Conservation (phyloP, 2,113 vertebrate genomes). For the Centropus bengalensis region DNA sequence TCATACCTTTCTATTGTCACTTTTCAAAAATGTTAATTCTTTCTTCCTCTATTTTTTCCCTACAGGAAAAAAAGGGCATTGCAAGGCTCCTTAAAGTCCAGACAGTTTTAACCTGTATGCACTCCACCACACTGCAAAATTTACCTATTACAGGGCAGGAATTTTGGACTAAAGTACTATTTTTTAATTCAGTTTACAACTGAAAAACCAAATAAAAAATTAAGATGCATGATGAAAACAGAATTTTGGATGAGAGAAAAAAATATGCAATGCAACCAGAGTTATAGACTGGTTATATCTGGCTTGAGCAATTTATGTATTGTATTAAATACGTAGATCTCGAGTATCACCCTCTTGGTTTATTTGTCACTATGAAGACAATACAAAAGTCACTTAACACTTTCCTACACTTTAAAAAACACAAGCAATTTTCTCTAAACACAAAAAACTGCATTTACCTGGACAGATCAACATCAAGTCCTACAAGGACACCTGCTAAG, state of each 20-base stretch:
- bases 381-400: not conserved
- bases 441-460: not conserved
- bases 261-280: not conserved
- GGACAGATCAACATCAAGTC: not conserved
- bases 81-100: not conserved
- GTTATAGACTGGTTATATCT: not conserved
- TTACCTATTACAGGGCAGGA: not conserved
- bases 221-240: not conserved
- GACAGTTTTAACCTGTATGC: not conserved
- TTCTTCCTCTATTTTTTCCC: not conserved
- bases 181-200: not conserved
- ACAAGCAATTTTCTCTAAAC: not conserved
- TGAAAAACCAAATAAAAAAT: not conserved
- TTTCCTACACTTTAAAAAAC: not conserved
- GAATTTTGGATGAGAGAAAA: not conserved
- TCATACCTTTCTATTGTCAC: not conserved
- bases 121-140: not conserved
- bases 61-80: not conserved
- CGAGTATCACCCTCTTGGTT: not conserved
- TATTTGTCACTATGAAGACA: not conserved
- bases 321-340: not conserved
- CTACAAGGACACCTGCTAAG: not conserved
- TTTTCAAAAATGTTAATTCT: not conserved
- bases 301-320: not conserved
- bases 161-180: not conserved